phyloP scores from a whole-genome alignment of 2,888 invertebrate genomes.

The Neoaliturus tenellus region DNA sequence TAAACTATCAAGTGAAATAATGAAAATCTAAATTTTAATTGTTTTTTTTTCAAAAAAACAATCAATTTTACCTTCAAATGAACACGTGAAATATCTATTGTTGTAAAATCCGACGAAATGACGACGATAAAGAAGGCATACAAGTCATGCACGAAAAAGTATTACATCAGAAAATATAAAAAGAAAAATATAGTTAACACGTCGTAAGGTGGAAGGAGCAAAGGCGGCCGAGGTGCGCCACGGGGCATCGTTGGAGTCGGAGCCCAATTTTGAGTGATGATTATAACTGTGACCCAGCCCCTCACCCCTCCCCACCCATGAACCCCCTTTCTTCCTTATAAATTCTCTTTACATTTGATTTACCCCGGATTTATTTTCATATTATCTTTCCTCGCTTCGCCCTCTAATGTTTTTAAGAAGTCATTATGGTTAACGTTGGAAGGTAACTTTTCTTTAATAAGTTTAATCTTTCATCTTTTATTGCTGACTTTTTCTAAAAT shows the following conservation, averaged over 20 bases:
- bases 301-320: too few species aligned
- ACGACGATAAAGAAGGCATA: too few species aligned
- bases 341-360: background rate
- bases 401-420: background rate
- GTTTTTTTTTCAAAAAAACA: too few species aligned
- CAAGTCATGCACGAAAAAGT: too few species aligned
- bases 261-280: conserved; percentile 3
- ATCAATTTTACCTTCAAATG: too few species aligned
- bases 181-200: background rate
- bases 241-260: background rate
- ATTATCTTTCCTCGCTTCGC: background rate
- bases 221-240: background rate
- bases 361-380: background rate
- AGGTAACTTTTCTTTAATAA: too few species aligned
- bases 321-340: background rate
- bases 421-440: background rate
- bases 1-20: too few species aligned
- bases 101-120: too few species aligned
- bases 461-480: too few species aligned
- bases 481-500: too few species aligned
- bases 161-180: background rate
- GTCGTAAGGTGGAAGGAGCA: background rate
- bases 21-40: too few species aligned
- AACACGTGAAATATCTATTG: too few species aligned
- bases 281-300: background rate